Conservation (phyloP, 2,797 vertebrate genomes). For the Paedocypris micromegethes region DNA sequence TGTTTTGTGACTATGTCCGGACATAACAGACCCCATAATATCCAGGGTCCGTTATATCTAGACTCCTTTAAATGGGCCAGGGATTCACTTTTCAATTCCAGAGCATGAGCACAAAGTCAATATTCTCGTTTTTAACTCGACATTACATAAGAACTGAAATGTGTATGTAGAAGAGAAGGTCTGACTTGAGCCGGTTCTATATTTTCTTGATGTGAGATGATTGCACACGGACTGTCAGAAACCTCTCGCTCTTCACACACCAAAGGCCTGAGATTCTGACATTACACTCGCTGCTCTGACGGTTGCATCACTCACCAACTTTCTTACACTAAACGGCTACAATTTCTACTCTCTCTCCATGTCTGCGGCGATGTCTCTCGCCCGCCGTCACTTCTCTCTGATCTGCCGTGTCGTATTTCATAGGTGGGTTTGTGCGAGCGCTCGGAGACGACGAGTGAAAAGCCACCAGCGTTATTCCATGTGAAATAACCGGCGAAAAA, state of each 20-base stretch:
- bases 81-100: too few relatives aligned
- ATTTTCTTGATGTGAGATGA: not conserved
- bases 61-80: too few relatives aligned
- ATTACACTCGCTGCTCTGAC: constrained; percentile 72
- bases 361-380: constrained; percentile 7
- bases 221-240: not conserved
- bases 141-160: too few relatives aligned
- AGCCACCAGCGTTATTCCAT: constrained; percentile 19
- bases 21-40: too few relatives aligned
- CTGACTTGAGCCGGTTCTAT: too few relatives aligned
- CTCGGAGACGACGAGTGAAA: not conserved
- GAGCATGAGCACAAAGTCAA: too few relatives aligned
- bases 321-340: constrained; percentile 40
- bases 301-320: constrained; percentile 69
- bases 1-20: too few relatives aligned
- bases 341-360: constrained; percentile 15
- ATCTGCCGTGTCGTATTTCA: constrained; percentile 25
- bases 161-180: too few relatives aligned
- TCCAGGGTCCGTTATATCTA: too few relatives aligned
- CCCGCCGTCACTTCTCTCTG: constrained; percentile 17
- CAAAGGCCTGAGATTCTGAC: constrained; percentile 72
- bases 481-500: constrained; percentile 57
- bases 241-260: constrained; percentile 28
- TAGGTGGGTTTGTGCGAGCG: constrained; percentile 19
- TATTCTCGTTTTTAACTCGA: too few relatives aligned